Base-by-base conservation (phyloP, 2,888 invertebrate genomes). In the Caenorhabditis virilis region DNA sequence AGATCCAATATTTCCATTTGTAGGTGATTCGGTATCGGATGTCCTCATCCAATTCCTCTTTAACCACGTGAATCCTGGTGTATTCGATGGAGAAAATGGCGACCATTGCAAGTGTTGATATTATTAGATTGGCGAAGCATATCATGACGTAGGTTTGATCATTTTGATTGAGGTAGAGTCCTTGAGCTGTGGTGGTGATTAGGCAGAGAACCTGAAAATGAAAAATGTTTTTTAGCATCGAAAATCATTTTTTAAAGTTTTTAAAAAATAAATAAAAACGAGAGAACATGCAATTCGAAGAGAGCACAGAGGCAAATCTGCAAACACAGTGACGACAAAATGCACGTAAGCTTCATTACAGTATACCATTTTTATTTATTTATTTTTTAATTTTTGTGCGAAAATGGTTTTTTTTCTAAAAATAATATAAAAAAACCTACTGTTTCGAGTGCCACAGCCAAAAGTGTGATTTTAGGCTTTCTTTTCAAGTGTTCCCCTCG, bases 401-500 rank as follows among this genome's bases (percentile, higher is more conserved):
- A 30, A 30, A 9, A 9, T 30, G 13, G 30, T 30, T 13, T 9
- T 30, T 30, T 30, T 30, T 30, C 13, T 13, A 36, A 36, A 36
- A 36, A n/a, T 38, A 20, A 38, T 20, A 16, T 20, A 6, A 15
- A n/a, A 18, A 35, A 30, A 49, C 62, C 20, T 18, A 68, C 68
- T 6, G 50, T 38, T 47, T 65, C 51, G 2, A 59, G 4, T 6
- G 27, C 30, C 1, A 59, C 43, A 22, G 55, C 33, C 33, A 52
- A 41, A 20, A 65, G 33, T 7, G 43, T 50, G 26, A 41, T 38
- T 6, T 25, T 41, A 13, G 69, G 69, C 18, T 51, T 61, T 27
- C 50, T 20, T 27, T 38, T 36, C 26, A 70, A 51, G 45, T 66
- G 63, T 38, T 70, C 66, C 23, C 69, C 69, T 22, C 58, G 52